Conservation (phyloP, 2,888 invertebrate genomes). For the Slavum lentiscoides region DNA sequence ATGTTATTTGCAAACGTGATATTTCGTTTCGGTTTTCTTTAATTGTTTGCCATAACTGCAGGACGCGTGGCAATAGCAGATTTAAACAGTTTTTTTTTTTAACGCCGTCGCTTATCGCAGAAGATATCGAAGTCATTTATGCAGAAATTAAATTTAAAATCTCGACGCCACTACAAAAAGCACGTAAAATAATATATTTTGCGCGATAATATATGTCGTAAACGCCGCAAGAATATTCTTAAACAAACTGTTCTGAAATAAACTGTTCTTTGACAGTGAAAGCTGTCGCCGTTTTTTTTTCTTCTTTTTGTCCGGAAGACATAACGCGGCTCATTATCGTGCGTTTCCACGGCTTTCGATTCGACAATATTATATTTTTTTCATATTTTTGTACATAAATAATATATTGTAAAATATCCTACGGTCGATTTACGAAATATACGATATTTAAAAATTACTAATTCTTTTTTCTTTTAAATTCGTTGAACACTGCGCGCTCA, state of each 20-base stretch:
- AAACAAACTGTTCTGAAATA: background rate
- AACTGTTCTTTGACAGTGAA: background rate
- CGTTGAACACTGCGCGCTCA: too few species aligned
- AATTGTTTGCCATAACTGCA: constrained; percentile 37
- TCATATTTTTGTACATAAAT: background rate
- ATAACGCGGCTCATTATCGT: background rate
- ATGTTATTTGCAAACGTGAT: constrained; percentile 45
- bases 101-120: background rate
- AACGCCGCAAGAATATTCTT: background rate
- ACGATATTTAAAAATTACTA: too few species aligned
- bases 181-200: too few species aligned
- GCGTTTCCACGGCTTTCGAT: background rate
- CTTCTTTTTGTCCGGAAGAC: background rate
- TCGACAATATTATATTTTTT: background rate
- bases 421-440: too few species aligned
- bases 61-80: background rate
- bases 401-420: too few species aligned
- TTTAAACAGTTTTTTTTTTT: constrained; percentile 25
- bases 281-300: background rate
- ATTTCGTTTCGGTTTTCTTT: constrained; percentile 22
- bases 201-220: background rate
- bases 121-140: background rate
- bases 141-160: background rate
- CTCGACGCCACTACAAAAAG: background rate
- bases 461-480: too few species aligned